Conservation (phyloP, 2,113 vertebrate species). For the Lasiurus borealis region DNA sequence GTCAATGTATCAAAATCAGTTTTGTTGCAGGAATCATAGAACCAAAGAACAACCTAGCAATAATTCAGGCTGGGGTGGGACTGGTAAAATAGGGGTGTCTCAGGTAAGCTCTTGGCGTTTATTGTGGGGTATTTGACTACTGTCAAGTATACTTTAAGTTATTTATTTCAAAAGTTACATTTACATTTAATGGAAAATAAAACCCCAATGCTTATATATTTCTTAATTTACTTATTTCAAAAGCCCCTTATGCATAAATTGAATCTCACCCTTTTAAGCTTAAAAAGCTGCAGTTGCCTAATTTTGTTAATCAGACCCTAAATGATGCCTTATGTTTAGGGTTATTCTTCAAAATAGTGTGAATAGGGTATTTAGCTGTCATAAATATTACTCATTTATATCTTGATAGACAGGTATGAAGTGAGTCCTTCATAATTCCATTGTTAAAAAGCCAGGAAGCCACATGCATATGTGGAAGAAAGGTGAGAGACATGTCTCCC, state of each 20-base stretch:
- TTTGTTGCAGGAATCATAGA: neutral
- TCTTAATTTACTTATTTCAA: constrained; percentile 2
- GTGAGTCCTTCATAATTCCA: constrained; percentile 27
- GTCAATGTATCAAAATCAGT: neutral
- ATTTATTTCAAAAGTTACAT: constrained; percentile 45
- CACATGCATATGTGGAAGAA: neutral
- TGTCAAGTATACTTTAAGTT: neutral
- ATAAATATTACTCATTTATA: constrained; percentile 64
- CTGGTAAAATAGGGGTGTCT: neutral
- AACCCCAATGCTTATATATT: neutral
- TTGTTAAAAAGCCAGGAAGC: constrained; percentile 35
- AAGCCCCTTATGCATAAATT: neutral
- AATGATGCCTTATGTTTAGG: constrained; percentile 60
- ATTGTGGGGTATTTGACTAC: neutral
- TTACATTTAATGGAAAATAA: constrained; percentile 19
- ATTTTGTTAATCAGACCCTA: constrained; percentile 73
- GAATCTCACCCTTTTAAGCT: neutral
- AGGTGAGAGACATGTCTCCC: neutral
- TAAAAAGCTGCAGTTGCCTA: constrained; percentile 62
- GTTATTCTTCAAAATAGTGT: constrained; percentile 73
- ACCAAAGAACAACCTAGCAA: neutral
- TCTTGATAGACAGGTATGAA: constrained; percentile 58
- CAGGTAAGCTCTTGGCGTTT: neutral
- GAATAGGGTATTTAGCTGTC: constrained; percentile 56
- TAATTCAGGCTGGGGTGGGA: neutral